Percentiles rank a stretch among this genome's conserved stretches.
These are phyloP conservation scores for Ondatra zibethicus DNA, from an alignment of 2,113 vertebrate species.

Conservation along the genomic window DNA sequence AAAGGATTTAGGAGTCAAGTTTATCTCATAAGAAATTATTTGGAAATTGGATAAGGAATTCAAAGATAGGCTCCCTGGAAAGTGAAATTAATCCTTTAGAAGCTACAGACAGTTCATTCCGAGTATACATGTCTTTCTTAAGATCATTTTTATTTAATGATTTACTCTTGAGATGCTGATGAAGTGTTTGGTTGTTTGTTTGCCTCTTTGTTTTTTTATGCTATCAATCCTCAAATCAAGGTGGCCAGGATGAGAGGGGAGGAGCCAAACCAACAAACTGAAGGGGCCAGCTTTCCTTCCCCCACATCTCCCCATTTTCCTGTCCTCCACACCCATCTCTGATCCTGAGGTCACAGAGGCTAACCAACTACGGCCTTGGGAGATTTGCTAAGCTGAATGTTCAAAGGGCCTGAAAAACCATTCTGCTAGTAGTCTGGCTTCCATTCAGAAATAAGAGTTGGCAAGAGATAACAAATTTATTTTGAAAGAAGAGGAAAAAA, in stretches of 20 bases:
- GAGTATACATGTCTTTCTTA: neutral
- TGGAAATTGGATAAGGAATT: neutral
- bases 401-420: neutral
- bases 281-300: neutral
- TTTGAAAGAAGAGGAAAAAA: conserved; percentile 17
- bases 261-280: rapidly evolving
- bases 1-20: neutral
- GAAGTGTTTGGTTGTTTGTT: neutral
- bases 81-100: neutral
- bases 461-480: conserved; percentile 25
- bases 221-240: neutral
- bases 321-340: neutral
- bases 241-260: neutral
- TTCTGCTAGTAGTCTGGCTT: neutral
- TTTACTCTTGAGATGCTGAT: neutral
- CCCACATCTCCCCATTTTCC: no score
- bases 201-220: neutral
- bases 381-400: neutral
- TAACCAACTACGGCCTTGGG: neutral
- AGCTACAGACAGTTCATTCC: neutral
- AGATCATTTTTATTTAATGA: conserved; percentile 32
- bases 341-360: neutral
- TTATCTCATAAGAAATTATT: conserved; percentile 3
- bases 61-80: neutral
- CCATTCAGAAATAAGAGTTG: conserved; percentile 51